Evolutionary conservation across 2,888 invertebrate genomes (phyloP).

Genomic region (Smittia aterrima): DNA sequence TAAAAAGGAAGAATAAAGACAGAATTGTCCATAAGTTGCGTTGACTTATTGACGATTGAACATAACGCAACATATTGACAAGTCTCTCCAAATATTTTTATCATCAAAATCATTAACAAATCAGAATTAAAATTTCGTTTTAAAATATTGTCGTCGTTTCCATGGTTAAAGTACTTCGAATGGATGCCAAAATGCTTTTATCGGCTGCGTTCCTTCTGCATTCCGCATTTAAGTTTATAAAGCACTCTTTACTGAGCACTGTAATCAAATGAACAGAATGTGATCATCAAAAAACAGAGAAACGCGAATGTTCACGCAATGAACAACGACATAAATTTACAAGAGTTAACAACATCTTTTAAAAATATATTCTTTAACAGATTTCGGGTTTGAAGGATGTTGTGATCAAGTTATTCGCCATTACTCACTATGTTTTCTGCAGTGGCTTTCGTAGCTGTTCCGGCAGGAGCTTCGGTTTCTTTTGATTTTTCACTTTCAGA

Average conservation of each 20-base stretch:
- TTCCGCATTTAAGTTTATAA: neutral
- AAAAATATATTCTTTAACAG: constrained; percentile 16
- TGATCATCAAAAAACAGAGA: neutral
- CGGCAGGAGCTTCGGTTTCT: neutral
- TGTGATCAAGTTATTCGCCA: neutral
- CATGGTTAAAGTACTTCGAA: neutral
- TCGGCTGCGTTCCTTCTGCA: neutral
- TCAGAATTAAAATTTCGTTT: neutral
- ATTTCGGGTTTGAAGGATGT: neutral
- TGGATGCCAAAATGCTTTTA: neutral
- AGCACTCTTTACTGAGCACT: constrained; percentile 21
- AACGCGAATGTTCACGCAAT: neutral
- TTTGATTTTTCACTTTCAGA: neutral
- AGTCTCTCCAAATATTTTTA: neutral
- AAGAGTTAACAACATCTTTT: constrained; percentile 4
- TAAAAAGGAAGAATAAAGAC: neutral
- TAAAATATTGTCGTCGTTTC: constrained; percentile 18
- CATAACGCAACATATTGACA: constrained; percentile 1
- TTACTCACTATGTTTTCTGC: constrained; percentile 20
- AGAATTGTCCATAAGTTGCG: constrained; percentile 16
- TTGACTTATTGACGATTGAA: neutral
- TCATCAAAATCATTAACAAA: neutral
- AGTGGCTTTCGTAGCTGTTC: neutral
- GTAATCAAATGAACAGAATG: neutral
- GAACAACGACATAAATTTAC: neutral